Percentiles rank a stretch among this genome's conserved stretches.
phyloP scores from a whole-genome alignment of 2,113 vertebrate genomes.

The Xiphophorus hellerii region DNA sequence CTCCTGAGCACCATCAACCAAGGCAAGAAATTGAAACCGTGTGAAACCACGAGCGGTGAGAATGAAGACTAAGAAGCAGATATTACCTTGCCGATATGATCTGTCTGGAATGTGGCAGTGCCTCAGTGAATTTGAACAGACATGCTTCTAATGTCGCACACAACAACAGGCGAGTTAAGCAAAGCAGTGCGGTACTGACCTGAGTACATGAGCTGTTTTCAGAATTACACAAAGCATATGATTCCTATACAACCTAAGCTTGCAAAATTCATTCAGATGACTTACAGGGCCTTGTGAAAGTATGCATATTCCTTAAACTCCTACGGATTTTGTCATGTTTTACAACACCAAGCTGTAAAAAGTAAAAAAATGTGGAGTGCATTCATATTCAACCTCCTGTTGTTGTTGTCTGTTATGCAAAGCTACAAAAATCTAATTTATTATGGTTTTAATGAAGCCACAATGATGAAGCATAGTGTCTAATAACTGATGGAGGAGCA shows the following conservation, averaged over 20 bases:
- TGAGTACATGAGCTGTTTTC: constrained; percentile 50
- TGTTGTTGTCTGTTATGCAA: neutral
- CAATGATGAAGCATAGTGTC: constrained; percentile 22
- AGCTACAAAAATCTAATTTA: neutral
- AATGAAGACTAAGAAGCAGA: constrained; percentile 24
- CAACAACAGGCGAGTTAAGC: constrained; percentile 35
- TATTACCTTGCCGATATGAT: constrained; percentile 74
- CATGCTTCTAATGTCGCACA: constrained; percentile 74
- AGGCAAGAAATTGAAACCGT: constrained; percentile 17
- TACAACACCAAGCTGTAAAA: neutral
- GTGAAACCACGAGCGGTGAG: constrained; percentile 6
- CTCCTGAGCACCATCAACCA: constrained; percentile 14
- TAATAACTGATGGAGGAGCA: constrained; percentile 28
- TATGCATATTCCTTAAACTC: neutral
- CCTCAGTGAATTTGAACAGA: constrained; percentile 73
- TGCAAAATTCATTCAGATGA: constrained; percentile 32
- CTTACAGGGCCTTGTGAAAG: neutral
- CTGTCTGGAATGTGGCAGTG: constrained; percentile 75
- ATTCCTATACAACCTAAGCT: constrained; percentile 15
- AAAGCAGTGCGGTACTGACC: constrained; percentile 34
- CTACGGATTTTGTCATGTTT: neutral
- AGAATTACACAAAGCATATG: constrained; percentile 1
- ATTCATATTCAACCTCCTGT: neutral
- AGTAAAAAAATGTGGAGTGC: neutral
- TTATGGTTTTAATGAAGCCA: neutral